A percentile compares a stretch with the other conserved stretches of the same genome.
phyloP scores from a whole-genome alignment of 2,113 vertebrate genomes.

The Collichthys lucidus region DNA sequence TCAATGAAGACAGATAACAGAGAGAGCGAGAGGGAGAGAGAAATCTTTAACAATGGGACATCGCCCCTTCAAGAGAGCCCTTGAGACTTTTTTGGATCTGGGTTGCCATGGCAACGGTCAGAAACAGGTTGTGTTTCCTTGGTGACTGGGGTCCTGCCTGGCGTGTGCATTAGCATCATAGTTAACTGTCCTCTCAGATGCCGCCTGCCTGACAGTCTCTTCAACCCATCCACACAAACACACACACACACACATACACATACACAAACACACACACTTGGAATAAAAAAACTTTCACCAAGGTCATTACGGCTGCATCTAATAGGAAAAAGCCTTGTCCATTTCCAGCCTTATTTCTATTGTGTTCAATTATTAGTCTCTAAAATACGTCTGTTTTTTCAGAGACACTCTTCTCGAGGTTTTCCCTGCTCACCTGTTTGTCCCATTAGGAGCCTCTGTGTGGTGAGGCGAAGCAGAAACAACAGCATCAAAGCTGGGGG shows the following conservation, averaged over 20 bases:
- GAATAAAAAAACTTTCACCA: slow-evolving; percentile 4
- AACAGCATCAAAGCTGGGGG: slow-evolving; percentile 65
- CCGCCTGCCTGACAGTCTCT: neutral
- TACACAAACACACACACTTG: slow-evolving; percentile 16
- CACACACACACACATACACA: slow-evolving; percentile 9
- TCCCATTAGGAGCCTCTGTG: slow-evolving; percentile 62
- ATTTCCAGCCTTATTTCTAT: neutral
- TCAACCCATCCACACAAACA: neutral
- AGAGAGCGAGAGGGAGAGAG: neutral
- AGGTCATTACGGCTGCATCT: neutral
- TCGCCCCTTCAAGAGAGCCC: slow-evolving; percentile 26
- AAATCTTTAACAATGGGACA: slow-evolving; percentile 37
- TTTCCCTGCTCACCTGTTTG: slow-evolving; percentile 63
- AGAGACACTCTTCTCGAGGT: neutral
- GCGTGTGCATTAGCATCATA: slow-evolving; percentile 41
- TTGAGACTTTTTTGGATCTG: slow-evolving; percentile 60
- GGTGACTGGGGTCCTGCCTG: slow-evolving; percentile 59
- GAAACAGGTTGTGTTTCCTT: slow-evolving; percentile 77
- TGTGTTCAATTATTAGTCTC: neutral
- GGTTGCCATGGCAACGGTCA: slow-evolving; percentile 72
- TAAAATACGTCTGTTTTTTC: neutral
- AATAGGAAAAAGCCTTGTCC: too few species aligned
- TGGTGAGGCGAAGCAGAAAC: slow-evolving; percentile 54
- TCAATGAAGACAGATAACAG: neutral
- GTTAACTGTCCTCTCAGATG: slow-evolving; percentile 26